Evolutionary conservation across 2,888 invertebrate species (phyloP).

Genomic region (Pherbina coryleti): DNA sequence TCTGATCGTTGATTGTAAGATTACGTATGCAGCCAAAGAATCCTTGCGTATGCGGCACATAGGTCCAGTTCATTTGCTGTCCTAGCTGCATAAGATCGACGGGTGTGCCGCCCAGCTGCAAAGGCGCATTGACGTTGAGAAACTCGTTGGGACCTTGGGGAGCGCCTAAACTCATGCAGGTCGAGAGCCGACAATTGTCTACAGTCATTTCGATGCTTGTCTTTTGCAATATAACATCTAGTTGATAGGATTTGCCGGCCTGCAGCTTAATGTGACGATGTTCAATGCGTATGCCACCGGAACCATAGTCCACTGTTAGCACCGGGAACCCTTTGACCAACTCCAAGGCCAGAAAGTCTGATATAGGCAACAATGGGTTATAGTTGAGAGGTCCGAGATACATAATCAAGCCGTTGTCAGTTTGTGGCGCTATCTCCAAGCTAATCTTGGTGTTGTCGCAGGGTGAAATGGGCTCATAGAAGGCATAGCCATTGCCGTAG

Average conservation of each 20-base stretch:
- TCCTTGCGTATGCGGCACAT: slow-evolving; percentile 77
- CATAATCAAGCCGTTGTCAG: slow-evolving; percentile 86
- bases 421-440: slow-evolving; percentile 83
- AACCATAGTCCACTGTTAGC: slow-evolving; percentile 88
- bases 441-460: slow-evolving; percentile 88
- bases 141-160: slow-evolving; percentile 80
- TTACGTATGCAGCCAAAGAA: slow-evolving; percentile 94
- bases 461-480: slow-evolving; percentile 88
- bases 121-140: slow-evolving; percentile 86
- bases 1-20: slow-evolving; percentile 86
- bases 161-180: slow-evolving; percentile 79
- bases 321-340: slow-evolving; percentile 85
- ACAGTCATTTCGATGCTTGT: slow-evolving; percentile 82
- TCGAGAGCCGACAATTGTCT: slow-evolving; percentile 79
- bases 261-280: slow-evolving; percentile 80
- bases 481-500: slow-evolving; percentile 91
- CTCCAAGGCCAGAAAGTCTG: slow-evolving; percentile 93
- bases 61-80: slow-evolving; percentile 77
- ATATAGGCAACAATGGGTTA: slow-evolving; percentile 76
- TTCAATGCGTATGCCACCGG: slow-evolving; percentile 80
- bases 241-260: slow-evolving; percentile 88
- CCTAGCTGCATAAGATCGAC: slow-evolving; percentile 76
- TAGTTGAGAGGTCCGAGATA: slow-evolving; percentile 87
- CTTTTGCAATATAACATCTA: slow-evolving; percentile 81
- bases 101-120: slow-evolving; percentile 86